Conservation (phyloP, 2,888 invertebrate species). For the Callyntrura sp. region DNA sequence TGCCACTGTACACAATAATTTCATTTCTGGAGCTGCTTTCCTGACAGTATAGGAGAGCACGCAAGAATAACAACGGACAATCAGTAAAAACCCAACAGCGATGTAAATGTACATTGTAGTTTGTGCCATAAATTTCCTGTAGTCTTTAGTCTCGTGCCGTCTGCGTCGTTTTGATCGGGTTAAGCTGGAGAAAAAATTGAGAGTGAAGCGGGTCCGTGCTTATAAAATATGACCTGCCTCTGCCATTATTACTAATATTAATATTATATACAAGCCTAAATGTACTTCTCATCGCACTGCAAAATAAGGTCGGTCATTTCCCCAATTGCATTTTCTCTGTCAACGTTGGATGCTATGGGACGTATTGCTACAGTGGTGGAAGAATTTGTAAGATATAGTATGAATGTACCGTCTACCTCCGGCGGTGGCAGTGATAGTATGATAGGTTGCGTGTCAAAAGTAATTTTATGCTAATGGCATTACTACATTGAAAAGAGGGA, state of each 20-base stretch:
- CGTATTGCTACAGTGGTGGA: background rate
- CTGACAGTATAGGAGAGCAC: background rate
- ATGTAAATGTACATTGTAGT: no score
- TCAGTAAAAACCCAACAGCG: no score
- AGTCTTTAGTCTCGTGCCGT: no score
- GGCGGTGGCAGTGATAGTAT: background rate
- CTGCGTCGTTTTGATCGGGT: no score
- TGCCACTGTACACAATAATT: background rate
- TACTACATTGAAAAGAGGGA: constrained; percentile 47
- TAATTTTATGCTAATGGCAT: constrained; percentile 78
- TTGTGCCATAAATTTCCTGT: no score
- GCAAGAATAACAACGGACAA: background rate
- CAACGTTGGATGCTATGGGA: background rate
- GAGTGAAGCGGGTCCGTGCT: background rate
- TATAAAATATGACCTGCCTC: background rate
- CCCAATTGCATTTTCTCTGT: constrained; percentile 43
- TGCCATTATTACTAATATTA: background rate
- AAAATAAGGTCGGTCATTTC: constrained; percentile 57
- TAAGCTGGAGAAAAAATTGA: no score
- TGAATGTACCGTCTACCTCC: background rate
- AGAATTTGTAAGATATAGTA: background rate
- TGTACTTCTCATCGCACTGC: constrained; percentile 29
- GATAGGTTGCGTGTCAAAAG: constrained; percentile 72
- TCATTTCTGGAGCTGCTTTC: background rate
- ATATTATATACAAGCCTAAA: background rate